These are phyloP conservation scores for Brachionus koreanus DNA, from an alignment of 1,140 invertebrate species.

Conservation along the genomic window DNA sequence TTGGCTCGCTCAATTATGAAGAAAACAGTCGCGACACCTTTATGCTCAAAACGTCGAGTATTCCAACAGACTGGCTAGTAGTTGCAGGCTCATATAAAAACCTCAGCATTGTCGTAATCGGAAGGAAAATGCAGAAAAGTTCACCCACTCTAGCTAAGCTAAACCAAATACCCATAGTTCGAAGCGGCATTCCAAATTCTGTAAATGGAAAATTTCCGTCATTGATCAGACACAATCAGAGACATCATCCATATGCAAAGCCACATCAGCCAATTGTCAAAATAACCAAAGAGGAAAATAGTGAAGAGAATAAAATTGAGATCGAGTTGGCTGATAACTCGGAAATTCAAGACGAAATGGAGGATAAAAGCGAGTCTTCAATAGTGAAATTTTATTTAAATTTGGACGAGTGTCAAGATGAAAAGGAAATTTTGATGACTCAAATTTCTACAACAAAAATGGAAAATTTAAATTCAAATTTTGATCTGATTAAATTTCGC, in stretches of 20 bases:
- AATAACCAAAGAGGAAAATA: background rate
- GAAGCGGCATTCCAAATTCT: background rate
- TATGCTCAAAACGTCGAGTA: background rate
- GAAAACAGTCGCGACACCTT: background rate
- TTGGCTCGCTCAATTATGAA: background rate
- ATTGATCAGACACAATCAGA: background rate
- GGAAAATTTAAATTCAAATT: background rate
- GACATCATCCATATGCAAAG: conserved; percentile 5
- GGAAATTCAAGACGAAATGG: background rate
- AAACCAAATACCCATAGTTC: background rate
- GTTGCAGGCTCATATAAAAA: background rate
- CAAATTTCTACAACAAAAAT: background rate
- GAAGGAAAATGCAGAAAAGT: background rate
- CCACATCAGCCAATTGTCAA: background rate
- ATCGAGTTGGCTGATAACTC: background rate
- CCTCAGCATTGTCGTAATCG: background rate
- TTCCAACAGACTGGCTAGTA: conserved; percentile 28
- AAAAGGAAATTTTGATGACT: background rate
- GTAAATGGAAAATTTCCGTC: background rate
- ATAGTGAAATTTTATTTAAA: conserved; percentile 12
- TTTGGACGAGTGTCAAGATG: conserved; percentile 14
- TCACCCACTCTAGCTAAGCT: background rate
- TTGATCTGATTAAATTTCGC: background rate
- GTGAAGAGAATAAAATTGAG: background rate
- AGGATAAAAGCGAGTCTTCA: background rate